A percentile compares a stretch with the other conserved stretches of the same genome.
phyloP scores from a whole-genome alignment of 2,797 vertebrate species.

The Fundulus diaphanus region DNA sequence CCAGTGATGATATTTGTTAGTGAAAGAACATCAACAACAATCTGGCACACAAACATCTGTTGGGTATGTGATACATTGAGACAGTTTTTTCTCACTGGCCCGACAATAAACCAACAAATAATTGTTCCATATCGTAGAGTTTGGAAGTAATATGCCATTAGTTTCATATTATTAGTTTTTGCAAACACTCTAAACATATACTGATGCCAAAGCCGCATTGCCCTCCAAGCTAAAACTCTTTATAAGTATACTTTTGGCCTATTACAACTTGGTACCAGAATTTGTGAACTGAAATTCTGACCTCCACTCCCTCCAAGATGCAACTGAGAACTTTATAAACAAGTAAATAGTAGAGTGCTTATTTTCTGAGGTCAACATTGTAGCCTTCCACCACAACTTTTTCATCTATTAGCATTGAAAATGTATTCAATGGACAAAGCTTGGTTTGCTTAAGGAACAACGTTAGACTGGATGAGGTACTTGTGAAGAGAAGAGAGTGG shows the following conservation, averaged over 20 bases:
- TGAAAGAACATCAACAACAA: not conserved
- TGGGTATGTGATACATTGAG: not conserved
- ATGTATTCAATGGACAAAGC: conserved; percentile 16
- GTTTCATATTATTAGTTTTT: not conserved
- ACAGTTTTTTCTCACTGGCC: not conserved
- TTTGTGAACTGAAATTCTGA: not conserved
- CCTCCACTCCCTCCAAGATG: not conserved
- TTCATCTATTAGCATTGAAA: not conserved
- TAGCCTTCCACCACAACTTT: conserved; percentile 7
- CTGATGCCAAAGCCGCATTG: not conserved
- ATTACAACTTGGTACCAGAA: not conserved
- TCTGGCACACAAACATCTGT: not conserved
- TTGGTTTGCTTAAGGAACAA: conserved; percentile 21
- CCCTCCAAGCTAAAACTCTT: not conserved
- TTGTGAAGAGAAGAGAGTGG: conserved; percentile 32
- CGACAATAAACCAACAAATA: not conserved
- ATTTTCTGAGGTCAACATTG: conserved; percentile 10
- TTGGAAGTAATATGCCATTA: not conserved
- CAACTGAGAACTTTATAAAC: not conserved
- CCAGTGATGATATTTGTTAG: not conserved
- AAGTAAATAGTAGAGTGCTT: not conserved
- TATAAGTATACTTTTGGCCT: not conserved
- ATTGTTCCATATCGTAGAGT: not conserved
- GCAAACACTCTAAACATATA: not conserved
- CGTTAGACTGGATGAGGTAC: conserved; percentile 27